Conservation (phyloP, 2,113 vertebrate species). For the Shinisaurus crocodilurus region DNA sequence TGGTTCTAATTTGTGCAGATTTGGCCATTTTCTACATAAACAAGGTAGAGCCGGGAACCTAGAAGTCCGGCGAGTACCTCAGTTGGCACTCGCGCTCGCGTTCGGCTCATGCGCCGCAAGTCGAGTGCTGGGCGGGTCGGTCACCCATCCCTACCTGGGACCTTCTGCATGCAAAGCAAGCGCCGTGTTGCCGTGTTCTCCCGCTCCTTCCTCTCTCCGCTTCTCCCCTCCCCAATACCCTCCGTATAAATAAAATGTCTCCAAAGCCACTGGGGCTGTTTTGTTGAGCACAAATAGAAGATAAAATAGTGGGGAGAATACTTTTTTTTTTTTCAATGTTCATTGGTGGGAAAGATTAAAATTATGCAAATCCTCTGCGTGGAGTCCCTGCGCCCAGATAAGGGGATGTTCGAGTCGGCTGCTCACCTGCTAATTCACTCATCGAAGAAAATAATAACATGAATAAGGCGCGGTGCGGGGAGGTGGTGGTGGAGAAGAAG, state of each 20-base stretch:
- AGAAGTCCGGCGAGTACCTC: too few species aligned
- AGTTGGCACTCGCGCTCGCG: too few species aligned
- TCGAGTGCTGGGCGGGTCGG: too few species aligned
- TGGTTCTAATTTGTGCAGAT: too few species aligned
- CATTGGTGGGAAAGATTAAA: conserved; percentile 78
- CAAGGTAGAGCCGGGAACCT: too few species aligned
- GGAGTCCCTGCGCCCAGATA: conserved; percentile 69
- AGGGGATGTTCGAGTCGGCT: conserved; percentile 72
- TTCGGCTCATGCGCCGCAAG: too few species aligned
- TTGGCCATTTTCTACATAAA: too few species aligned
- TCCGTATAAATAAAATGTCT: conserved; percentile 30
- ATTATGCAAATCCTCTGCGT: conserved; percentile 75
- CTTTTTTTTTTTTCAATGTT: conserved; percentile 72
- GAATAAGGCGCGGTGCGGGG: neutral
- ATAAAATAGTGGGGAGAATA: conserved; percentile 74
- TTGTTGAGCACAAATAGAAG: conserved; percentile 68
- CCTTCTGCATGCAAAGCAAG: too few species aligned
- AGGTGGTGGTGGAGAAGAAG: too few species aligned
- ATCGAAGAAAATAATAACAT: conserved; percentile 39
- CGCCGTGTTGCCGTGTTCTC: too few species aligned
- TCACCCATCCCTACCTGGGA: too few species aligned
- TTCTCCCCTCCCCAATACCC: neutral
- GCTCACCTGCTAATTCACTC: conserved; percentile 73
- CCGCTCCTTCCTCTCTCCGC: too few species aligned
- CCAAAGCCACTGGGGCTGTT: conserved; percentile 57